Evolutionary conservation across 2,113 vertebrate genomes (phyloP).

Genomic region (Pteruthius melanotis): DNA sequence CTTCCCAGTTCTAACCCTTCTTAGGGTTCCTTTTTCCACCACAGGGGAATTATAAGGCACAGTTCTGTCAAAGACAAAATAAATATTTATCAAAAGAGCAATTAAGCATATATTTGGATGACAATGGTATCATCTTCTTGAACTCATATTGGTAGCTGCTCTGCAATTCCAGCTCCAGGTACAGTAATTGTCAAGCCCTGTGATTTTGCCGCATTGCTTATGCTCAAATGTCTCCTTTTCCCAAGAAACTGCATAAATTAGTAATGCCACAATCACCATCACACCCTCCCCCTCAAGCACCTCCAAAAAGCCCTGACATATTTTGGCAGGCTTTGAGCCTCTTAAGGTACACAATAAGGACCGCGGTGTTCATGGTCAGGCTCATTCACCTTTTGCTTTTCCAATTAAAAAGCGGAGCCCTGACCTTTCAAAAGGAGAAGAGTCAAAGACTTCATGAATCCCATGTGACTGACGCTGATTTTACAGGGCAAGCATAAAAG

Average conservation of each 20-base stretch:
- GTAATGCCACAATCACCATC: not conserved
- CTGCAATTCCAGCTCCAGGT: not conserved
- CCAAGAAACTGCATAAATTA: not conserved
- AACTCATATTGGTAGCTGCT: not conserved
- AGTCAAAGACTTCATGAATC: slow-evolving; percentile 49
- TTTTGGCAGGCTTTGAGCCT: not conserved
- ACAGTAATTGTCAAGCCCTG: not conserved
- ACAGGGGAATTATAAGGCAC: not conserved
- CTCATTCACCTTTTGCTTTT: slow-evolving; percentile 25
- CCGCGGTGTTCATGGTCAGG: not conserved
- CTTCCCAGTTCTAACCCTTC: not conserved
- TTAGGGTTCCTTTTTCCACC: not conserved
- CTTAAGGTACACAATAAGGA: not conserved
- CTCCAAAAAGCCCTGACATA: not conserved
- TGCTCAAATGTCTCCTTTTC: not conserved
- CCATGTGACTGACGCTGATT: not conserved
- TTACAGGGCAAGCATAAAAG: slow-evolving; percentile 45
- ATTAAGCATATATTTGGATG: not conserved
- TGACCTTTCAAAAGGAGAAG: slow-evolving; percentile 47
- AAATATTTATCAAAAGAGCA: not conserved
- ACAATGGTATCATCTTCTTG: not conserved
- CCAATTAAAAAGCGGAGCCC: slow-evolving; percentile 47
- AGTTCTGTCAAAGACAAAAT: not conserved
- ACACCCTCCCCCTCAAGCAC: fast-evolving
- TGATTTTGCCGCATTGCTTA: not conserved